A percentile compares a stretch with the other conserved stretches of the same genome.
These are phyloP conservation scores for Sinosuthora webbiana DNA, from an alignment of 2,113 vertebrate species.

Conservation along the genomic window DNA sequence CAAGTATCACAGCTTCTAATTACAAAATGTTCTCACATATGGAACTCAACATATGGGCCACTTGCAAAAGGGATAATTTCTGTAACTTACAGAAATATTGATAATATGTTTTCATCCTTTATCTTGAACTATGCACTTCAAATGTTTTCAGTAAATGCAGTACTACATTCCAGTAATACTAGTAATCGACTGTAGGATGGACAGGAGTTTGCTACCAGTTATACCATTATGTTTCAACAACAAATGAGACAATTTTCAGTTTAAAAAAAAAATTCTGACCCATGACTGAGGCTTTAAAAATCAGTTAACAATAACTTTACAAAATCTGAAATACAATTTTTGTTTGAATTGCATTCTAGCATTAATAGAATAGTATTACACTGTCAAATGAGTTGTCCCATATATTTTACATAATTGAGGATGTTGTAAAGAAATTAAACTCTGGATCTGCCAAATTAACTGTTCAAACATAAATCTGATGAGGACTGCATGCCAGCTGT, in stretches of 20 bases:
- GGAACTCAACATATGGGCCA: background rate
- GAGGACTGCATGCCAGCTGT: background rate
- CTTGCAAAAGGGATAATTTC: background rate
- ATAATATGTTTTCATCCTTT: background rate
- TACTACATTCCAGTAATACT: background rate
- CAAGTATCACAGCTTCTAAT: background rate
- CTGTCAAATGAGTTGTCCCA: background rate
- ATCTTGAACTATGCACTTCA: background rate
- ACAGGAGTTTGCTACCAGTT: background rate
- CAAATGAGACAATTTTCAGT: background rate
- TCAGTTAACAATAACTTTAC: background rate
- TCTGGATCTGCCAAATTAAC: background rate
- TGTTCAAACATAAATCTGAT: background rate
- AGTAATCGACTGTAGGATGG: background rate
- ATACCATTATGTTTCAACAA: background rate
- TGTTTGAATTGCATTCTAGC: background rate
- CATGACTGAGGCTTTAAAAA: background rate
- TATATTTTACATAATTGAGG: background rate
- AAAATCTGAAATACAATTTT: background rate
- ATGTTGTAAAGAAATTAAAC: background rate
- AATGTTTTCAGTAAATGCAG: background rate
- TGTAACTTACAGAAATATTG: background rate
- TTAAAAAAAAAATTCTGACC: background rate
- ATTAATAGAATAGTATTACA: background rate
- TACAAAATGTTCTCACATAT: background rate